A percentile compares a stretch with the other conserved stretches of the same genome.
phyloP scores from a whole-genome alignment of 2,888 invertebrate species.

The Melipona beecheii region DNA sequence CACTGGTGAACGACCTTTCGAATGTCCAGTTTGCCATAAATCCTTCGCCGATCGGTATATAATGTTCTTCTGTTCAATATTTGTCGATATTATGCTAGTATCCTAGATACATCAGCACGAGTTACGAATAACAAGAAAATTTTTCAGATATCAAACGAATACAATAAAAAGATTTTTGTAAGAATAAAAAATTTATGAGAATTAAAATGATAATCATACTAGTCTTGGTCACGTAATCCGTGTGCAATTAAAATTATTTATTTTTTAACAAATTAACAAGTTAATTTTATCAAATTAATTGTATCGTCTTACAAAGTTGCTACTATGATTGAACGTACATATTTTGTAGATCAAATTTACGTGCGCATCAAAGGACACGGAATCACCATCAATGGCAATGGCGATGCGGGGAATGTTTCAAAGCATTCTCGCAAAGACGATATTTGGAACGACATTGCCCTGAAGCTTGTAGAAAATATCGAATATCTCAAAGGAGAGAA shows the following conservation, averaged over 20 bases:
- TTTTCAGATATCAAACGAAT: background rate
- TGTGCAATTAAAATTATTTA: background rate
- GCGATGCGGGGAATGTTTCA: constrained; percentile 88
- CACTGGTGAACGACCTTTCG: constrained; percentile 89
- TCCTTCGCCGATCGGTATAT: constrained; percentile 88
- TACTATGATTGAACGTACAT: background rate
- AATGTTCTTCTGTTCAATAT: constrained; percentile 29
- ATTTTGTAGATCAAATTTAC: constrained; percentile 87
- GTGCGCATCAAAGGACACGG: constrained; percentile 90
- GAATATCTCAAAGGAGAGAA: constrained; percentile 80
- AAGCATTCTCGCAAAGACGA: constrained; percentile 89
- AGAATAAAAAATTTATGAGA: background rate
- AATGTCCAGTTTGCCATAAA: constrained; percentile 88
- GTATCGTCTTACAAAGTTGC: background rate
- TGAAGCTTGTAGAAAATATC: constrained; percentile 88
- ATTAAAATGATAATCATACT: background rate
- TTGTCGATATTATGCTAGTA: background rate
- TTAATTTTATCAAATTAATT: background rate
- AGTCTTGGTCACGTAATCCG: background rate
- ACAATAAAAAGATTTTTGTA: background rate
- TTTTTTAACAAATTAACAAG: background rate
- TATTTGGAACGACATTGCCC: constrained; percentile 88
- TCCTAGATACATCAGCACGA: background rate
- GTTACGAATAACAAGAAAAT: background rate
- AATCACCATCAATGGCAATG: constrained; percentile 90